These are phyloP conservation scores for Physocephala rufipes DNA, from an alignment of 2,888 invertebrate genomes.

Conservation along the genomic window DNA sequence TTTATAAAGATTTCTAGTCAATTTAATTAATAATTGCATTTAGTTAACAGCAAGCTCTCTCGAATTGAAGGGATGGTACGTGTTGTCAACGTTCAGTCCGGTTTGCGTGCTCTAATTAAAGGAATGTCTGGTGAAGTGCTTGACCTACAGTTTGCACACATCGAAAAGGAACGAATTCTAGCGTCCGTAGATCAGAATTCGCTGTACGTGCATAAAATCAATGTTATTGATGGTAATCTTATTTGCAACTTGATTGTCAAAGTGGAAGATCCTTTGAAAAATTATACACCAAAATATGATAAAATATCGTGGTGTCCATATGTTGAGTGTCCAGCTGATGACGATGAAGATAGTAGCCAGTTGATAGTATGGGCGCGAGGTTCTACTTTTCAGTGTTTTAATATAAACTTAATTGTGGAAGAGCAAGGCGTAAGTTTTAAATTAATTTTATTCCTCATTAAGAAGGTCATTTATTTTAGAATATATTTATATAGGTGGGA, in stretches of 20 bases:
- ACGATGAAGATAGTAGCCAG: slow-evolving; percentile 75
- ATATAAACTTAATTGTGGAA: slow-evolving; percentile 58
- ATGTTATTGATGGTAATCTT: slow-evolving; percentile 70
- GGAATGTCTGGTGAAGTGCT: slow-evolving; percentile 89
- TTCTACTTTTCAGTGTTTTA: slow-evolving; percentile 68
- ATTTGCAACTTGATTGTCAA: slow-evolving; percentile 67
- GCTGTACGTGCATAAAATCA: slow-evolving; percentile 83
- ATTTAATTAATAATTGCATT: background rate
- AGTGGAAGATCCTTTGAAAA: slow-evolving; percentile 65
- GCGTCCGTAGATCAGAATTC: slow-evolving; percentile 90
- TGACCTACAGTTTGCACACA: slow-evolving; percentile 90
- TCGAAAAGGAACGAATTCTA: slow-evolving; percentile 78
- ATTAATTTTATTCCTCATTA: background rate
- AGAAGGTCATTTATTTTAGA: background rate
- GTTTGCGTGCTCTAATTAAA: slow-evolving; percentile 83
- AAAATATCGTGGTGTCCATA: slow-evolving; percentile 95
- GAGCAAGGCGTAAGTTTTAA: slow-evolving; percentile 59
- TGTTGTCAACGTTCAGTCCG: slow-evolving; percentile 74
- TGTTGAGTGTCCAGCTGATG: slow-evolving; percentile 59
- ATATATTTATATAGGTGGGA: slow-evolving; percentile 51
- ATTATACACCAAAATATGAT: slow-evolving; percentile 68
- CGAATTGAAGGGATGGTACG: slow-evolving; percentile 78
- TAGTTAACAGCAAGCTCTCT: slow-evolving; percentile 63
- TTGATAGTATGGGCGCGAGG: slow-evolving; percentile 84
- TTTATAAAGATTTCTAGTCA: no score